Evolutionary conservation across 2,113 vertebrate genomes (phyloP).

Genomic region (Pithys albifrons): DNA sequence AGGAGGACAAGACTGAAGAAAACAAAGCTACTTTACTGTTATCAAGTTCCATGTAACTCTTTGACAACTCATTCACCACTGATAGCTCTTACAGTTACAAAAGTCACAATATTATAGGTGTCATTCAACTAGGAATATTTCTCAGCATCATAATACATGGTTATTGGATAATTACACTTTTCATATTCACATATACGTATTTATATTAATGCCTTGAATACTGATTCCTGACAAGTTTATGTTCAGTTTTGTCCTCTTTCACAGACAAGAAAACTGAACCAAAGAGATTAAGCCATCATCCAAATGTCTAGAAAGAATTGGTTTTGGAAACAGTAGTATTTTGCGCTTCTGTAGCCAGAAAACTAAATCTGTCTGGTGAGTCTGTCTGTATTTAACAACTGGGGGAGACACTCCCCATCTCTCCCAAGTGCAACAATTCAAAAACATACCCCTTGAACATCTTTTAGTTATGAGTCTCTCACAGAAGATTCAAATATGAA

Average conservation of each 20-base stretch:
- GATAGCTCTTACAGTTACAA: not conserved
- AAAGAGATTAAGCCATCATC: not conserved
- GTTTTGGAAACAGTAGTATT: not conserved
- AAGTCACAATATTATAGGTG: not conserved
- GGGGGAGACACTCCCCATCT: accelerated
- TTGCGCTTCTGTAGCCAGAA: not conserved
- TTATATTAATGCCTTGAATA: not conserved
- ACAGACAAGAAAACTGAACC: not conserved
- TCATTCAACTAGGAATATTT: not conserved
- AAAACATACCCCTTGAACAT: not conserved
- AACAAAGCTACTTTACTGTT: not conserved
- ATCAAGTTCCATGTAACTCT: not conserved
- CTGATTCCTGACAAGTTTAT: not conserved
- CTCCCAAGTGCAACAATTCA: not conserved
- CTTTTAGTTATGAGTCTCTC: not conserved
- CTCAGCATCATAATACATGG: not conserved
- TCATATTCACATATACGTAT: not conserved
- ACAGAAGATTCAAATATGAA: not conserved
- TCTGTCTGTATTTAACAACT: not conserved
- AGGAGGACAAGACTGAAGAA: not conserved
- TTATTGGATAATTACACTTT: not conserved
- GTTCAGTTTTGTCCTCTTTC: not conserved
- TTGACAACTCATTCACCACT: not conserved
- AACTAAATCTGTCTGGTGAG: not conserved
- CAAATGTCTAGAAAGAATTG: not conserved